phyloP scores from a whole-genome alignment of 1,140 invertebrate species.

The Leptopilina boulardi region DNA sequence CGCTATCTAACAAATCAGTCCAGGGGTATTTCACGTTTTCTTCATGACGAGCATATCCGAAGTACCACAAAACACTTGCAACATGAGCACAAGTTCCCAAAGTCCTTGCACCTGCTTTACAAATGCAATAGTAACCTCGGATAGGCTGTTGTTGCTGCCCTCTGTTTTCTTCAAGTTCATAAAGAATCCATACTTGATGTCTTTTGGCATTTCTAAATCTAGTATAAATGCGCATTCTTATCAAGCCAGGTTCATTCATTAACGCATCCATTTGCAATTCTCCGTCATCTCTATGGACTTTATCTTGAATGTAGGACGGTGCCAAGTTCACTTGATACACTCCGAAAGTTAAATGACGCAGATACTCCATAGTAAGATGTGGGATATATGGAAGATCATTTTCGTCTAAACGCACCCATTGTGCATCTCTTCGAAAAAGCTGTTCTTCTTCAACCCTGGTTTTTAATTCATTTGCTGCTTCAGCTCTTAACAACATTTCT shows the following conservation, averaged over 20 bases:
- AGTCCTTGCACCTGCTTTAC: conserved; percentile 8
- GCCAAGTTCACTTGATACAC: background rate
- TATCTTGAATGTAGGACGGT: background rate
- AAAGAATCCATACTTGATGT: conserved; percentile 32
- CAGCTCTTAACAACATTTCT: background rate
- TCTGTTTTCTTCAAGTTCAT: background rate
- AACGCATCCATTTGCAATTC: background rate
- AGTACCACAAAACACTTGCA: conserved; percentile 9
- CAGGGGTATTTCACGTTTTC: background rate
- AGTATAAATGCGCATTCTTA: conserved; percentile 19
- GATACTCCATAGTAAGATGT: background rate
- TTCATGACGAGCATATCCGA: conserved; percentile 25
- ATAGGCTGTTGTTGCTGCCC: background rate
- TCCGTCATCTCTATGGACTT: background rate
- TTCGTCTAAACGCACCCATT: background rate
- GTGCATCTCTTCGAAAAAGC: background rate
- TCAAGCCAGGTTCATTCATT: background rate
- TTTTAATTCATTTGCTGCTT: background rate
- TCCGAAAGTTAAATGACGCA: background rate
- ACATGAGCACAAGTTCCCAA: conserved; percentile 22
- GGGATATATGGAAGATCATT: background rate
- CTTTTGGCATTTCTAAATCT: background rate
- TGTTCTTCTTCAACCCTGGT: background rate
- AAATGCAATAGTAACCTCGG: conserved; percentile 13
- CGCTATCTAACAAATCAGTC: background rate